A percentile compares a stretch with the other conserved stretches of the same genome.
phyloP scores from a whole-genome alignment of 2,113 vertebrate species.

The Montifringilla adamsi region DNA sequence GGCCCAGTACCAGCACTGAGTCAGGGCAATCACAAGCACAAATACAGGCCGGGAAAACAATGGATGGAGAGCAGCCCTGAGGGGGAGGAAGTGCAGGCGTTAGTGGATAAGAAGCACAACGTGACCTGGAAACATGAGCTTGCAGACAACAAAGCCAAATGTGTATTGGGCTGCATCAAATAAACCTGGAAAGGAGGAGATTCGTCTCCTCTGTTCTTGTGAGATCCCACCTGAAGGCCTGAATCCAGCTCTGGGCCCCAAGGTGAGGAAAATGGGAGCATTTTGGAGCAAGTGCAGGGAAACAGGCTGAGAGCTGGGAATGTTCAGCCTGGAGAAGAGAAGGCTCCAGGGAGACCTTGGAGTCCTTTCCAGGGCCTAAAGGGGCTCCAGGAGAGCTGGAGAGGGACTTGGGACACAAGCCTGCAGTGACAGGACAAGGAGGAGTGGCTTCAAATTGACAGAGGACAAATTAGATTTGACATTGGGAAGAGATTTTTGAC shows the following conservation, averaged over 20 bases:
- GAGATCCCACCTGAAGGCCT: not conserved
- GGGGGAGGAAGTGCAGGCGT: not conserved
- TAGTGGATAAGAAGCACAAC: not conserved
- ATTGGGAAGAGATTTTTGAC: not conserved
- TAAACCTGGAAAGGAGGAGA: not conserved
- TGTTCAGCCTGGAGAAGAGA: not conserved
- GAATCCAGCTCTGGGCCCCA: not conserved
- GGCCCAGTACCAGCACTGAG: not conserved
- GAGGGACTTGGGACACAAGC: not conserved
- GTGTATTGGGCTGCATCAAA: not conserved
- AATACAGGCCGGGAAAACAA: not conserved
- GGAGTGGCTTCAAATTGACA: not conserved
- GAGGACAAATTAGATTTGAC: not conserved
- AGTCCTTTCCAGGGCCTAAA: not conserved
- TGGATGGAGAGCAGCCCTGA: not conserved
- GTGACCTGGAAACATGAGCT: fast-evolving
- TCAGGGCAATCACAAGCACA: too few relatives aligned
- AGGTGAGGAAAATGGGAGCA: fast-evolving
- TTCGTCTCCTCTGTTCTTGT: not conserved
- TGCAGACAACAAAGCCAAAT: not conserved
- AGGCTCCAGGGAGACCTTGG: not conserved
- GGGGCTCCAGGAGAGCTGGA: not conserved
- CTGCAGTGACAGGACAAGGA: too few relatives aligned
- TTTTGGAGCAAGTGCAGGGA: not conserved
- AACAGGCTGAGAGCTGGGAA: not conserved